These are phyloP conservation scores for Onychomys arenicola DNA, from an alignment of 2,797 vertebrate species.

Conservation along the genomic window DNA sequence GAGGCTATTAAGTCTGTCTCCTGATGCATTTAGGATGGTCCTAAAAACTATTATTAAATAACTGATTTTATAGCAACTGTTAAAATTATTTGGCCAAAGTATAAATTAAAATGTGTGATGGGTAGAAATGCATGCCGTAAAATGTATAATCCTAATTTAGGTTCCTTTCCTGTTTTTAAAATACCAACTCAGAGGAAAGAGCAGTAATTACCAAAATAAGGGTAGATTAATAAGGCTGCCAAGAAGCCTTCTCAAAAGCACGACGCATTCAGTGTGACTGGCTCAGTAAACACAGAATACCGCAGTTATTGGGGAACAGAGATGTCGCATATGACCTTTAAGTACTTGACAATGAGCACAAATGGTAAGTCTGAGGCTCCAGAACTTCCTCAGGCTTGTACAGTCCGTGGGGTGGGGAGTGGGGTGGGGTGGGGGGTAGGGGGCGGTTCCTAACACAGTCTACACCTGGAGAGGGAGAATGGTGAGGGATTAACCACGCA, in stretches of 20 bases:
- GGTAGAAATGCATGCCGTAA: constrained; percentile 77
- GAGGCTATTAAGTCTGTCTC: constrained; percentile 83
- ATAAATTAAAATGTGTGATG: constrained; percentile 87
- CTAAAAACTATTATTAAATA: constrained; percentile 87
- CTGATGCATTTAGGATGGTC: constrained; percentile 68
- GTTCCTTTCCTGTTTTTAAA: constrained; percentile 80
- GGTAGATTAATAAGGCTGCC: constrained; percentile 78
- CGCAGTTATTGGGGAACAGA: constrained; percentile 15
- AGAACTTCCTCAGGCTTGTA: no score
- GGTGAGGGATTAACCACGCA: background rate
- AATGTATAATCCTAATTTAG: constrained; percentile 80
- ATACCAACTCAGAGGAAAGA: constrained; percentile 77
- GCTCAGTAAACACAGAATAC: constrained; percentile 71
- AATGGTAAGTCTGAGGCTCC: fast-evolving
- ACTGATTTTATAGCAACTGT: constrained; percentile 84
- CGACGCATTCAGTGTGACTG: constrained; percentile 68
- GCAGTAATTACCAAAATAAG: constrained; percentile 82
- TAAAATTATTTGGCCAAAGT: constrained; percentile 86
- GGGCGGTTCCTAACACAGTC: background rate
- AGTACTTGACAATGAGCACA: background rate
- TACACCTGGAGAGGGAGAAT: background rate
- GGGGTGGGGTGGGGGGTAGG: no score
- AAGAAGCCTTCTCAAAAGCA: constrained; percentile 74
- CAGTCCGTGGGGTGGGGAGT: no score
- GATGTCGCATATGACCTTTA: background rate